Conservation (phyloP, 2,797 vertebrate genomes). For the Macroramphosus scolopax region DNA sequence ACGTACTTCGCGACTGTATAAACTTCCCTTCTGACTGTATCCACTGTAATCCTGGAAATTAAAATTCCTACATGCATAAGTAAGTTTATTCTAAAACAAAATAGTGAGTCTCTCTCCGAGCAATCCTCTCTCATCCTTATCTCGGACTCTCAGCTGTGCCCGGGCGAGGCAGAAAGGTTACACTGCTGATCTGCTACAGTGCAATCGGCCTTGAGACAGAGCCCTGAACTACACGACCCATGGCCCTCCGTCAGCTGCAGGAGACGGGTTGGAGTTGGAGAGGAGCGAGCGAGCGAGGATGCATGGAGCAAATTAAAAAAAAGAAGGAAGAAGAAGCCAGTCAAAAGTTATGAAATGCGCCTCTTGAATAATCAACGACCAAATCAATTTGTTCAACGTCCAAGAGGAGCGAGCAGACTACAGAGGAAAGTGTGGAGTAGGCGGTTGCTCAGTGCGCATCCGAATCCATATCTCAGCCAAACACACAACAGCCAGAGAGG, state of each 20-base stretch:
- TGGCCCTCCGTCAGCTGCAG: slow-evolving; percentile 37
- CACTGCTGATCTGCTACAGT: slow-evolving; percentile 40
- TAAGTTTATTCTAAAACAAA: too few relatives aligned
- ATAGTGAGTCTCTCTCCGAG: slow-evolving; percentile 26
- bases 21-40: too few relatives aligned
- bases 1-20: too few relatives aligned
- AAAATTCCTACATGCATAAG: too few relatives aligned
- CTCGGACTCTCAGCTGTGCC: slow-evolving; percentile 29
- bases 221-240: slow-evolving; percentile 44
- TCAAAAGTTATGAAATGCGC: slow-evolving; percentile 61
- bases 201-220: slow-evolving; percentile 48
- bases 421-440: slow-evolving; percentile 66
- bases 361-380: slow-evolving; percentile 64
- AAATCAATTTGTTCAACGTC: slow-evolving; percentile 71
- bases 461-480: slow-evolving; percentile 68
- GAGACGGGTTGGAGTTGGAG: slow-evolving; percentile 32
- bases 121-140: slow-evolving; percentile 37
- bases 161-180: slow-evolving; percentile 42
- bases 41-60: too few relatives aligned
- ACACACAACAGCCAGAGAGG: slow-evolving; percentile 58
- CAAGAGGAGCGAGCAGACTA: slow-evolving; percentile 54
- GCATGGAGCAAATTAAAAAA: slow-evolving; percentile 22
- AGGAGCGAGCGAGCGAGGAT: slow-evolving; percentile 7
- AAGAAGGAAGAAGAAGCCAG: slow-evolving; percentile 47
- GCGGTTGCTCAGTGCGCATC: slow-evolving; percentile 40